A percentile compares a stretch with the other conserved stretches of the same genome.
Evolutionary conservation across 1,140 invertebrate species (phyloP).

Genomic region (Drosophila lini): DNA sequence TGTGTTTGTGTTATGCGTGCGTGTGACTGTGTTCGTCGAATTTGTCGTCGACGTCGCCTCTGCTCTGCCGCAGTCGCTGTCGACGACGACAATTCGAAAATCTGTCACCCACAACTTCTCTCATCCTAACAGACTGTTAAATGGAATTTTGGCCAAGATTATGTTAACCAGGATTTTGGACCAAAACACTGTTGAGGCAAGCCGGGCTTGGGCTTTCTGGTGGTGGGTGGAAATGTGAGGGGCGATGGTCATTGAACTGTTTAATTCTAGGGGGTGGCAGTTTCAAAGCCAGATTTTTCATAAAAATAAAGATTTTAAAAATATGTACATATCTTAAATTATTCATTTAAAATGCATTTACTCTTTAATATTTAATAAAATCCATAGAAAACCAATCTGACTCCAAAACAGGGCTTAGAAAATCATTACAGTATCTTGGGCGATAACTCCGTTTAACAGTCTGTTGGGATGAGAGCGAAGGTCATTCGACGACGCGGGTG

Average conservation of each 20-base stretch:
- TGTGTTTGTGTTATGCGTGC: constrained; percentile 35
- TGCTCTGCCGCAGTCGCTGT: constrained; percentile 43
- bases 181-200: neutral
- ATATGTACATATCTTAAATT: no score
- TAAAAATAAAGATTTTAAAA: no score
- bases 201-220: neutral
- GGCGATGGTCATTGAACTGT: neutral
- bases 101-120: constrained; percentile 83
- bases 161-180: neutral
- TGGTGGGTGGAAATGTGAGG: neutral
- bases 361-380: neutral
- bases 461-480: constrained; percentile 8
- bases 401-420: neutral
- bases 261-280: neutral
- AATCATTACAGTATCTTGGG: neutral
- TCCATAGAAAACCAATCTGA: neutral
- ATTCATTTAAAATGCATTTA: no score
- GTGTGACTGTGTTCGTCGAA: constrained; percentile 37
- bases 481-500: neutral
- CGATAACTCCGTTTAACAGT: neutral
- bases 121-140: constrained; percentile 7
- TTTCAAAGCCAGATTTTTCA: neutral
- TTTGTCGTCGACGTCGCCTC: constrained; percentile 51
- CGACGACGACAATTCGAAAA: constrained; percentile 63
- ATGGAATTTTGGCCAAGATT: neutral